Evolutionary conservation across 2,113 vertebrate genomes (phyloP).

Genomic region (Atrichornis clamosus): DNA sequence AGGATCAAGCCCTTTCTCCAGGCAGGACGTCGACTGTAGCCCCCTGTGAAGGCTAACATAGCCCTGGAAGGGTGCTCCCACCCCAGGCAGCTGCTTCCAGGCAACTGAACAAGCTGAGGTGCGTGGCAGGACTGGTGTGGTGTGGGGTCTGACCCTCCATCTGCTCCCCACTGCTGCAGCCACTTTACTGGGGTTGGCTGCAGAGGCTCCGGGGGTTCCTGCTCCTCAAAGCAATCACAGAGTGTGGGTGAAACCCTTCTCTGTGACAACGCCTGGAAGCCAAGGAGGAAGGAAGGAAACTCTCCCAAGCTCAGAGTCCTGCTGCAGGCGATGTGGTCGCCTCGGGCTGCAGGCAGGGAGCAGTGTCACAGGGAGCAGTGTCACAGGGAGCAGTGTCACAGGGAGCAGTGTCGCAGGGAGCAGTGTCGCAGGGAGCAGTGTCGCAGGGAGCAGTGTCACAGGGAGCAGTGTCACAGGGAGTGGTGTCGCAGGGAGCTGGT

Average conservation of each 20-base stretch:
- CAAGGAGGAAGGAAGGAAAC: background rate
- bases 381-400: background rate
- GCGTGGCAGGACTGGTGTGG: background rate
- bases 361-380: background rate
- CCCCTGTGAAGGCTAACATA: background rate
- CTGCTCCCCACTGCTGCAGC: rapidly evolving
- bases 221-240: rapidly evolving
- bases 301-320: background rate
- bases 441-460: background rate
- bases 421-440: no score
- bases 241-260: background rate
- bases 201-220: background rate
- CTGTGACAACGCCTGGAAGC: background rate
- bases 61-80: background rate
- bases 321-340: rapidly evolving
- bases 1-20: background rate
- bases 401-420: background rate
- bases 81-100: background rate
- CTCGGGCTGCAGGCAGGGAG: background rate
- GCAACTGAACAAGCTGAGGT: background rate
- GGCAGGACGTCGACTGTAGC: rapidly evolving
- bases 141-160: background rate
- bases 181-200: background rate
- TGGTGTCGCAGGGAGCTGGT: background rate
- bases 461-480: background rate